These are phyloP conservation scores for Helicoverpa assulta DNA, from an alignment of 2,888 invertebrate genomes.

Conservation along the genomic window DNA sequence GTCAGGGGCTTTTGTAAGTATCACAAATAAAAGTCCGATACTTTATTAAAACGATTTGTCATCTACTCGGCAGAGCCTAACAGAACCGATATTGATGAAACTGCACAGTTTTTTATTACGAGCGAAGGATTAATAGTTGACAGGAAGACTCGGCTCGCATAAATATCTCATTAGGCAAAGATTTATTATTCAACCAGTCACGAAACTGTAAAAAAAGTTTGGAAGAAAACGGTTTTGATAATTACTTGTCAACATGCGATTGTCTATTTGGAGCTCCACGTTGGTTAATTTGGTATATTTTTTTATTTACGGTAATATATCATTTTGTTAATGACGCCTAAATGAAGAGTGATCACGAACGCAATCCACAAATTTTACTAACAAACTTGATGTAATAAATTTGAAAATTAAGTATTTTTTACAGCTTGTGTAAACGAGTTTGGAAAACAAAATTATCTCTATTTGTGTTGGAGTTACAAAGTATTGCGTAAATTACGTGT, in stretches of 20 bases:
- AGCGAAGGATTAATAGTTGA: slow-evolving; percentile 87
- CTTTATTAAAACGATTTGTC: slow-evolving; percentile 63
- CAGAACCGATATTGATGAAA: slow-evolving; percentile 74
- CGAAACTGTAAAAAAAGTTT: slow-evolving; percentile 86
- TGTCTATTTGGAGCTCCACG: slow-evolving; percentile 84
- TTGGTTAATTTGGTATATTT: slow-evolving; percentile 80
- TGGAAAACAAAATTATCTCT: slow-evolving; percentile 32
- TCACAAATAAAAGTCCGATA: slow-evolving; percentile 50
- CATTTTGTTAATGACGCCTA: slow-evolving; percentile 88
- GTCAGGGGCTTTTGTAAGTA: slow-evolving; percentile 31
- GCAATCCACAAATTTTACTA: slow-evolving; percentile 65
- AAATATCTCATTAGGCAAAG: slow-evolving; percentile 89
- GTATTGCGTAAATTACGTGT: slow-evolving; percentile 21
- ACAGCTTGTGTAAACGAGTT: slow-evolving; percentile 50
- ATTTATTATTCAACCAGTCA: slow-evolving; percentile 88
- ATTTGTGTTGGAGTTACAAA: slow-evolving; percentile 45
- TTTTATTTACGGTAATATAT: slow-evolving; percentile 85
- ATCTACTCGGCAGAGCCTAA: slow-evolving; percentile 48
- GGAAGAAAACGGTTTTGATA: slow-evolving; percentile 84
- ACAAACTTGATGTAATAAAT: slow-evolving; percentile 65
- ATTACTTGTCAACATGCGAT: slow-evolving; percentile 90
- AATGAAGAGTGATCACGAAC: slow-evolving; percentile 86
- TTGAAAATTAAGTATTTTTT: slow-evolving; percentile 58
- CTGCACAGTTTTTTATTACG: slow-evolving; percentile 74
- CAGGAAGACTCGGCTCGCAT: slow-evolving; percentile 84